phyloP scores from a whole-genome alignment of 2,113 vertebrate genomes.

The Odontesthes bonariensis region DNA sequence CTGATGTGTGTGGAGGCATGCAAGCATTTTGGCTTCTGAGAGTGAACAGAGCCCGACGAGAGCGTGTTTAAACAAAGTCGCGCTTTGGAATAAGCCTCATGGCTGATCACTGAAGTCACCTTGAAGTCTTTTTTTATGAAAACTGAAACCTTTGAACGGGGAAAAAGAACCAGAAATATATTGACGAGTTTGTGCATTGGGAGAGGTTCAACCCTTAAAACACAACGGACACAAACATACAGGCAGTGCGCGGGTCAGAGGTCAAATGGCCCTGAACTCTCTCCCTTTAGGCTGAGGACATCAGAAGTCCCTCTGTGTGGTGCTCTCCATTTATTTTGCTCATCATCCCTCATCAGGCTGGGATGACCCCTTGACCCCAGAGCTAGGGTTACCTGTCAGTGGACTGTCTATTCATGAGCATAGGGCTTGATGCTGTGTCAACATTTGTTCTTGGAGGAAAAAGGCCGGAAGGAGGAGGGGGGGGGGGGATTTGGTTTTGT shows the following conservation, averaged over 20 bases:
- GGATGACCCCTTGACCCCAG: constrained; percentile 73
- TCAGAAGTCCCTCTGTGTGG: constrained; percentile 73
- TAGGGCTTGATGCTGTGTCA: constrained; percentile 67
- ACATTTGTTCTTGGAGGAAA: constrained; percentile 54
- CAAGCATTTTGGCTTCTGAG: constrained; percentile 31
- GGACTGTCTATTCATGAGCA: constrained; percentile 73
- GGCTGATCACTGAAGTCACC: constrained; percentile 14
- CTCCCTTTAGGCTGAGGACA: constrained; percentile 70
- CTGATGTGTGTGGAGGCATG: neutral
- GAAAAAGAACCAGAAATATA: constrained; percentile 15
- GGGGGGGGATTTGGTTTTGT: neutral
- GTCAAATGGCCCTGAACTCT: constrained; percentile 74
- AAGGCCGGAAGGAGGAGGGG: constrained; percentile 18
- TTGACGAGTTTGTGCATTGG: constrained; percentile 22
- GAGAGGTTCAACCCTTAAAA: constrained; percentile 54
- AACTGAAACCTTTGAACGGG: neutral
- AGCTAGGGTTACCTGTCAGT: constrained; percentile 82
- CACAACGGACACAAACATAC: constrained; percentile 45
- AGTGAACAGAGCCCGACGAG: constrained; percentile 53
- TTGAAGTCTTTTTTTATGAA: constrained; percentile 27
- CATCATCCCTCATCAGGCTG: constrained; percentile 78
- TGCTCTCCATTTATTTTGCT: constrained; percentile 78
- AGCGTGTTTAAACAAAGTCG: constrained; percentile 66
- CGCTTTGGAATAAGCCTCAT: constrained; percentile 40
- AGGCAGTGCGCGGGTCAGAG: constrained; percentile 59